Evolutionary conservation across 2,888 invertebrate species (phyloP), one percentile per base, ranked within the genome.

Genomic region (Balanococcus diminutus): DNA sequence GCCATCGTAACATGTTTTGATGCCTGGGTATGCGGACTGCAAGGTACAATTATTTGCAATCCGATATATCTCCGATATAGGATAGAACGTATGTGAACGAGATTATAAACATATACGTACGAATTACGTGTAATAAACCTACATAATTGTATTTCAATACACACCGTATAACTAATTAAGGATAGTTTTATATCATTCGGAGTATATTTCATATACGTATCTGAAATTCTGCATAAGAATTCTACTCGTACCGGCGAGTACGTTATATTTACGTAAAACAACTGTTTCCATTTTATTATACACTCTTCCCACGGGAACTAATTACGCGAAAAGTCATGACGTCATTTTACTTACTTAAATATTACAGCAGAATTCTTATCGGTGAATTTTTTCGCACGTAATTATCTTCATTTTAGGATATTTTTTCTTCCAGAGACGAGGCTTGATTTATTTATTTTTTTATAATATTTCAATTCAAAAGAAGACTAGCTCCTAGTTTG

Each of bases 251-350:
- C 11, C 46, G 46, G 14, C 28, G 2, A 11, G 11, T 9, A 28
- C 67, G 28, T 67, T 22, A 67, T 67, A 25, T 67, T 28, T 67
- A 67, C 5, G 8, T 28, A 67, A 67, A 67, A 11, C 67, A 31
- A 67, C 67, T 0, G 75, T 36, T 36, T 36, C n/a, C 36, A 79
- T 32, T 79, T 79, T 36, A n/a, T n/a, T n/a, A 56, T 22, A 36
- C 75, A 11, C 75, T 79, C 75, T 79, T 79, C 75, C 75, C 75
- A 79, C 75, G 75, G 75, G 75, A 79, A 79, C 75, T 79, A 79
- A 79, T 79, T 79, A 79, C 75, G 19, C 36, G 75, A 36, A n/a
- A 79, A 79, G n/a, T 32, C 31, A 79, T 36, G 31, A 79, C 75
- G 75, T 79, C 36, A 79, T 79, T 79, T 36, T 79, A 28, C 75